These are phyloP conservation scores for Syrmaticus mikado DNA, from an alignment of 2,113 vertebrate genomes.

Conservation along the genomic window DNA sequence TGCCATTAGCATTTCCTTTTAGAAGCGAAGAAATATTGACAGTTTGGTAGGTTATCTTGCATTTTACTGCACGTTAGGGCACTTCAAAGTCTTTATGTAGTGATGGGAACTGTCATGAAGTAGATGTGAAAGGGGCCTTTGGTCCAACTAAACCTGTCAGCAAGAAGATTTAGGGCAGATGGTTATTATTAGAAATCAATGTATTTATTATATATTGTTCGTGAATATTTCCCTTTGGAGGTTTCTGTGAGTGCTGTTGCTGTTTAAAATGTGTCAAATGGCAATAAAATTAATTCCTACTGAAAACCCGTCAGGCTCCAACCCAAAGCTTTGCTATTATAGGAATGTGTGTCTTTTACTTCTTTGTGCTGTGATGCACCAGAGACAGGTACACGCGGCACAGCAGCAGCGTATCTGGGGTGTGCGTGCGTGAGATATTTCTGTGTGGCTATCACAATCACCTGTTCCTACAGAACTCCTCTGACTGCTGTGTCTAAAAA, in stretches of 20 bases:
- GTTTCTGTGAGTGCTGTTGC: conserved; percentile 42
- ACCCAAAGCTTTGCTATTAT: conserved; percentile 35
- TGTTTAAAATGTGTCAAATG: conserved; percentile 68
- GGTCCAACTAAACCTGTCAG: conserved; percentile 73
- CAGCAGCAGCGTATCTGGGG: not conserved
- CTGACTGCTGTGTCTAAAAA: not conserved
- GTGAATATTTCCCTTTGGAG: conserved; percentile 67
- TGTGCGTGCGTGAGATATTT: not conserved
- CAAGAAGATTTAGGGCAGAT: conserved; percentile 65
- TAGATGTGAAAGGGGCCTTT: conserved; percentile 70
- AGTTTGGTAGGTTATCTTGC: conserved; percentile 66
- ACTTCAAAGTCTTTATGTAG: conserved; percentile 75
- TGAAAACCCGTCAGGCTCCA: conserved; percentile 27
- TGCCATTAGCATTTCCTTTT: conserved; percentile 72
- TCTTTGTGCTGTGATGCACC: not conserved
- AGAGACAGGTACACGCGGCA: not conserved
- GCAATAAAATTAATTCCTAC: conserved; percentile 58
- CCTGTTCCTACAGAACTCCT: not conserved
- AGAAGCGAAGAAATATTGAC: conserved; percentile 74
- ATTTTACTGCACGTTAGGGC: conserved; percentile 70
- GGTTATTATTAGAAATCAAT: conserved; percentile 75
- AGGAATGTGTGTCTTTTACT: not conserved
- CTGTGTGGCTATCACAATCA: not conserved
- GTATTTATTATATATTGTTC: conserved; percentile 72
- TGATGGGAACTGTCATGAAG: conserved; percentile 70